These are phyloP conservation scores for Amaurobius ferox DNA, from an alignment of 2,888 invertebrate genomes.

Conservation along the genomic window DNA sequence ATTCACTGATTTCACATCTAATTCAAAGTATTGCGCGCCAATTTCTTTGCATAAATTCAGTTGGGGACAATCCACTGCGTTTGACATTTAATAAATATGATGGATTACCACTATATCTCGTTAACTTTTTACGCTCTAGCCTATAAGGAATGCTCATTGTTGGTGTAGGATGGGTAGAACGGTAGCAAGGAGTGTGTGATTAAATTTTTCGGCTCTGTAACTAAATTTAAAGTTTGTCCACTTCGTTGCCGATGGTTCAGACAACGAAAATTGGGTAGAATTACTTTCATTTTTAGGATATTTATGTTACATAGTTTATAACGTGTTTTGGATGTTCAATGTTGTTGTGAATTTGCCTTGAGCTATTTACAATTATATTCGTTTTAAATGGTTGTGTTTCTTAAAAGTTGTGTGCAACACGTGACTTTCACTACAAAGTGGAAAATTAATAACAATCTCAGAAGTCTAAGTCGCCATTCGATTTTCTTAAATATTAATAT, in stretches of 20 bases:
- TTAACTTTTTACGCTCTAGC: constrained; percentile 3
- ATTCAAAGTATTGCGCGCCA: constrained; percentile 38
- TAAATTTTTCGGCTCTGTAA: constrained; percentile 6
- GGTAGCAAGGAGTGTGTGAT: not conserved
- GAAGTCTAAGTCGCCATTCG: no score
- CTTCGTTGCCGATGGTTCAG: not conserved
- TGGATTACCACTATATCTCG: constrained; percentile 52
- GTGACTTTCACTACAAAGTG: no score
- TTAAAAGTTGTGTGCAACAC: no score
- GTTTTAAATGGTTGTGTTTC: no score
- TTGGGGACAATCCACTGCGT: constrained; percentile 38
- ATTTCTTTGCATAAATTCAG: constrained; percentile 28
- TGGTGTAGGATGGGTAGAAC: not conserved
- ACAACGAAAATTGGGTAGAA: not conserved
- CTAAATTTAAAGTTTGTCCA: constrained; percentile 8
- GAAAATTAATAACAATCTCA: no score
- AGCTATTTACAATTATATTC: no score
- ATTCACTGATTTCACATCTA: constrained; percentile 37
- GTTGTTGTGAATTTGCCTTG: no score
- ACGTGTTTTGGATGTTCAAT: no score
- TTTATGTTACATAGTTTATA: no score
- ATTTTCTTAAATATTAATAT: no score
- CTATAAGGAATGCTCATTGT: constrained; percentile 3
- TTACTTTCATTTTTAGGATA: not conserved
- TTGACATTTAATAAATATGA: constrained; percentile 68